Evolutionary conservation across 2,797 vertebrate species (phyloP).

Genomic region (Kryptopterus vitreolus): DNA sequence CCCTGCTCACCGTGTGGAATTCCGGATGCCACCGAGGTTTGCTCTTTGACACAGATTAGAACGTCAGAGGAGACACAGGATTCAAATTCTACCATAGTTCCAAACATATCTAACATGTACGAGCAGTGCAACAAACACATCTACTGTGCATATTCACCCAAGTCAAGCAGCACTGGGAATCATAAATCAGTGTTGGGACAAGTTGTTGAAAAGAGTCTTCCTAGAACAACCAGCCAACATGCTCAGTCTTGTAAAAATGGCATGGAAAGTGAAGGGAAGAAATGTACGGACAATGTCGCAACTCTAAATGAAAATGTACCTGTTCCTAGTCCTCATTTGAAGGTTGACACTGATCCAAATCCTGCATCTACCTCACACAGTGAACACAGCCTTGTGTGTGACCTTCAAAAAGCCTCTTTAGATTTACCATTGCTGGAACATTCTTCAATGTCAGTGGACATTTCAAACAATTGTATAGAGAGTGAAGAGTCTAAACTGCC

Average conservation of each 20-base stretch:
- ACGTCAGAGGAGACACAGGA: background rate
- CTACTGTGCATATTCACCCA: background rate
- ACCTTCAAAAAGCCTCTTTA: background rate
- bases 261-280: too few relatives aligned
- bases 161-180: background rate
- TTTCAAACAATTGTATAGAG: background rate
- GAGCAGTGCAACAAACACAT: background rate
- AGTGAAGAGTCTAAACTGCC: background rate
- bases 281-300: background rate
- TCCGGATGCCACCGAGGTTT: background rate
- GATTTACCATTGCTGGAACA: too few relatives aligned
- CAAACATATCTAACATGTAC: too few relatives aligned
- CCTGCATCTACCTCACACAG: background rate
- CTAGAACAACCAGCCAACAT: background rate
- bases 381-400: background rate
- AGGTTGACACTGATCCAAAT: background rate
- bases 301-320: background rate
- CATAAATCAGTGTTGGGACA: background rate
- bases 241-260: background rate
- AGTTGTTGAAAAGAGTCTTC: background rate
- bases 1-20: background rate
- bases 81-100: background rate
- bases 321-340: background rate
- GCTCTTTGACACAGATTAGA: background rate
- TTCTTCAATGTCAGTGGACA: background rate